A percentile compares a stretch with the other conserved stretches of the same genome.
Evolutionary conservation across 2,888 invertebrate genomes (phyloP).

Genomic region (Tricholauxania praeusta): DNA sequence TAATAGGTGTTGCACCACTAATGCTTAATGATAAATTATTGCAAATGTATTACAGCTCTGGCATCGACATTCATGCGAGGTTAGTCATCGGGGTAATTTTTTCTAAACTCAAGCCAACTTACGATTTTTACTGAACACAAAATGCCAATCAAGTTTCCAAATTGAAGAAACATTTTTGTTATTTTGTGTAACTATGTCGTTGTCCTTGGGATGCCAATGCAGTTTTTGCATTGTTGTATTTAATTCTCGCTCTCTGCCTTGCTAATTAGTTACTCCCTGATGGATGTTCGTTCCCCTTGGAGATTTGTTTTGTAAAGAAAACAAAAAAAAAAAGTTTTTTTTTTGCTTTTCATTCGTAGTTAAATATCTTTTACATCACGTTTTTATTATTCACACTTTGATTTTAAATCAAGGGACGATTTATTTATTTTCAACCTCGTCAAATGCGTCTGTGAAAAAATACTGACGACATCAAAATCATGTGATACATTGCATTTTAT

Average conservation of each 20-base stretch:
- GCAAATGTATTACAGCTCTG: too few species aligned
- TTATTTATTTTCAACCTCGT: neutral
- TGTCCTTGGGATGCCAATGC: slow-evolving; percentile 61
- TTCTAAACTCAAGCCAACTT: slow-evolving; percentile 4
- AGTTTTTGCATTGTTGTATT: slow-evolving; percentile 57
- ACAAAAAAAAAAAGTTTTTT: slow-evolving; percentile 1
- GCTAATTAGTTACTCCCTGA: slow-evolving; percentile 45
- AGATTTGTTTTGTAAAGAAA: slow-evolving; percentile 10
- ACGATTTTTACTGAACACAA: slow-evolving; percentile 28
- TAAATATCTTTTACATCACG: slow-evolving; percentile 11
- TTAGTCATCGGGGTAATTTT: too few species aligned
- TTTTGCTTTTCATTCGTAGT: slow-evolving; percentile 7
- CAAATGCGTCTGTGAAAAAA: slow-evolving; percentile 5
- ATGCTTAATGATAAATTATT: too few species aligned
- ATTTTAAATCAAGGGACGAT: neutral
- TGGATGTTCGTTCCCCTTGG: slow-evolving; percentile 41
- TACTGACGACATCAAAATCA: slow-evolving; percentile 26
- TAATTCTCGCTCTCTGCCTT: slow-evolving; percentile 33
- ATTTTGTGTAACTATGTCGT: slow-evolving; percentile 50
- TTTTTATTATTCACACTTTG: neutral
- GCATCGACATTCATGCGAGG: too few species aligned
- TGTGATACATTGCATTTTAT: slow-evolving; percentile 17
- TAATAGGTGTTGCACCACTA: too few species aligned
- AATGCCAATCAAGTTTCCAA: slow-evolving; percentile 50
- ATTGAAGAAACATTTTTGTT: slow-evolving; percentile 52